Evolutionary conservation across 2,888 invertebrate genomes (phyloP), one percentile per base, ranked within the genome.

Genomic region (Machimus atricapillus): DNA sequence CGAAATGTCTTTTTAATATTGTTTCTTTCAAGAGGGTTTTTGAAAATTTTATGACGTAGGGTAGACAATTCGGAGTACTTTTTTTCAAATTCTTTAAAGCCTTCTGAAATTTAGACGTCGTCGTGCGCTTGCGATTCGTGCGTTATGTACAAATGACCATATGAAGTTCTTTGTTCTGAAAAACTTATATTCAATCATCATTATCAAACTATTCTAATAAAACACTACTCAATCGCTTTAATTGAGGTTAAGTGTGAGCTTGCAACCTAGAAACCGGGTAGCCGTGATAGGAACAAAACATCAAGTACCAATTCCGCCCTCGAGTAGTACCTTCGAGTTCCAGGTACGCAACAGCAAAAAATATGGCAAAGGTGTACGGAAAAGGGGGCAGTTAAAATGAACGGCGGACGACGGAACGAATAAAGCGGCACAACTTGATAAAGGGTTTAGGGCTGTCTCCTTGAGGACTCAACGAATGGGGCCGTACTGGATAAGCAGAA

Each of bases 241-340:
- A 78, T 78, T 43, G 78, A 78, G 78, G 78, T 43, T 78, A 78
- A 78, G 78, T 78, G 78, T 23, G 43, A 78, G 19, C 19, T 78
- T 37, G 23, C n/a, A 78, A 43, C 78, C 78, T 66, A 66, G 66
- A 66, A 66, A 66, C 66, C 23, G 66, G 12, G 66, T 23, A 66
- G 66, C 66, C 23, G 66, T 9, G 46, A 19, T 23, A 5, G 43
- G 43, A 23, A 23, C 16, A 78, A n/a, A 43, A 43, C 43, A n/a
- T 8, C 23, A n/a, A 37, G 14, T 14, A 27, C 8, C 12, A 23
- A 66, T 2, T 19, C 3, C 66, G 12, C 3, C 23, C 23, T 12
- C 14, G 27, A 66, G 66, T 8, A 58, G 12, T 23, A 23, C 66
- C 23, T 66, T 66, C 27, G 27, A 34, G 37, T 78, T 46, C 43